A percentile compares a stretch with the other conserved stretches of the same genome.
Conservation (phyloP, 1,140 invertebrate genomes). For the Apocrypta bakeri region DNA sequence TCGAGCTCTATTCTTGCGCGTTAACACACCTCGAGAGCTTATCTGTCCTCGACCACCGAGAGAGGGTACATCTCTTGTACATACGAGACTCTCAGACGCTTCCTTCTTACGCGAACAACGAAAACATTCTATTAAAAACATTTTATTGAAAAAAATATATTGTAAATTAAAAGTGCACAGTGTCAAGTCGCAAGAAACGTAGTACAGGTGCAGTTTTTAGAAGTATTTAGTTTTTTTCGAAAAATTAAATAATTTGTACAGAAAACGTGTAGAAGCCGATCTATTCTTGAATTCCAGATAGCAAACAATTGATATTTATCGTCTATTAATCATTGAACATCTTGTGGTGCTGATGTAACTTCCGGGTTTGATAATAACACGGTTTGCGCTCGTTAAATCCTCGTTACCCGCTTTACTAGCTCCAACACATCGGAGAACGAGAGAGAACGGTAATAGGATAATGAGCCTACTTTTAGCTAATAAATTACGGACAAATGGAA, state of each 20-base stretch:
- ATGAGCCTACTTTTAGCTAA: neutral
- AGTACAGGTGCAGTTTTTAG: neutral
- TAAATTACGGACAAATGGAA: neutral
- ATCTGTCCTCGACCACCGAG: neutral
- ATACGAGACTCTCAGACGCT: no score
- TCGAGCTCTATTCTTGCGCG: neutral
- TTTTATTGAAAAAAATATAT: no score
- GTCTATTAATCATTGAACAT: neutral
- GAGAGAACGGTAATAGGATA: neutral
- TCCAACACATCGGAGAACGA: neutral
- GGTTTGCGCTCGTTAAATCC: neutral
- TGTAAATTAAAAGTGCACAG: no score
- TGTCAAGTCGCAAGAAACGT: no score
- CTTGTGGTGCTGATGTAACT: neutral
- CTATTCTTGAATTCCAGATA: no score
- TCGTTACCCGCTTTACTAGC: neutral
- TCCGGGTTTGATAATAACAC: neutral
- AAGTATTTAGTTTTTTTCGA: no score
- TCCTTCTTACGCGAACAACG: slow-evolving; percentile 21
- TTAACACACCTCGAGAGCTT: neutral
- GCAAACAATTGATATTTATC: neutral
- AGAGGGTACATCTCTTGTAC: neutral
- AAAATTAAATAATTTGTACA: no score
- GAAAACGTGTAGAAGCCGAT: no score
- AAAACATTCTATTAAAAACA: slow-evolving; percentile 10